Evolutionary conservation across 23 tunicate genomes (phyloP).

Genomic region (Halocynthia aurantium): DNA sequence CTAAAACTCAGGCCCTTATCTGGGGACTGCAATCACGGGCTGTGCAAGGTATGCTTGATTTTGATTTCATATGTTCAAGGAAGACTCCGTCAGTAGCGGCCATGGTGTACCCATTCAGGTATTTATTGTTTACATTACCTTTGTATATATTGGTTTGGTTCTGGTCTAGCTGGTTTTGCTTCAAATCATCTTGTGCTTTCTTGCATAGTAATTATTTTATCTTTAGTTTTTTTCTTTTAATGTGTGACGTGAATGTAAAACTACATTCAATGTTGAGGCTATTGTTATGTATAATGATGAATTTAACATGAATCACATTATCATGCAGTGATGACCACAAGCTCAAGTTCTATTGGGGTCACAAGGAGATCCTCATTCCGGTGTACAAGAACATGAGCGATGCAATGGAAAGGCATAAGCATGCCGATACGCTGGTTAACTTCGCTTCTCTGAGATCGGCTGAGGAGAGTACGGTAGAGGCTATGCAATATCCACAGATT

Average conservation of each 20-base stretch:
- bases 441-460: constrained; percentile 95
- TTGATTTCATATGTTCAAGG: constrained; percentile 96
- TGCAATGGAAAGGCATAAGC: constrained; percentile 73
- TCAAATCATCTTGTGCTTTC: background rate
- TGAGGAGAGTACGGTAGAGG: constrained; percentile 89
- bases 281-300: background rate
- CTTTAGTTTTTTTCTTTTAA: background rate
- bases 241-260: background rate
- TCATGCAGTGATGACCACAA: constrained; percentile 89
- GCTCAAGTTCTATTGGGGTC: constrained; percentile 99
- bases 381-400: constrained; percentile 92
- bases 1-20: constrained; percentile 69
- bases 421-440: constrained; percentile 87
- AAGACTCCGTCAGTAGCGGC: constrained; percentile 96
- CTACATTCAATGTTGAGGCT: no score
- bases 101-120: constrained; percentile 99
- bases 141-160: background rate
- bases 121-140: constrained; percentile 18
- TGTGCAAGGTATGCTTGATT: constrained; percentile 99
- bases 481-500: constrained; percentile 79
- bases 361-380: constrained; percentile 96
- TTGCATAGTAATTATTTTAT: background rate
- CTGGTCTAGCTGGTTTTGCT: background rate
- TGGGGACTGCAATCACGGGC: constrained; percentile 98
- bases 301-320: constrained; percentile 1